Evolutionary conservation across 2,888 invertebrate species (phyloP), one percentile per base, ranked within the genome.

Genomic region (Terebella lapidaria): DNA sequence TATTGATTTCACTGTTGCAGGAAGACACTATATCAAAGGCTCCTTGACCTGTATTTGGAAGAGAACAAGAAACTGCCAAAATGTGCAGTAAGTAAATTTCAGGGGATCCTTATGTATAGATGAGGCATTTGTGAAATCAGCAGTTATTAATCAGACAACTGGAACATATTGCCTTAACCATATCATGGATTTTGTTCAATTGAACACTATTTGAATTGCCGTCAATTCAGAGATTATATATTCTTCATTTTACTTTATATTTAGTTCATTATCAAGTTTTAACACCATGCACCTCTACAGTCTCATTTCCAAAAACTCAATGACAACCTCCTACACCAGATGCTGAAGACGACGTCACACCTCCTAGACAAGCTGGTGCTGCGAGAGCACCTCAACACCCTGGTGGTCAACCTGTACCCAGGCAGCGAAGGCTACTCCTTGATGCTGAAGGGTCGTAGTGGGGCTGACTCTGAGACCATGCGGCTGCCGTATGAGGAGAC

Each of bases 341-440:
- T 69, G 18, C 57, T 76, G 28, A 63, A 69, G 15, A 66, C 68
- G 57, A 71, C 75, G 24, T 74, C 76, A 28, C 71, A 79, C 56
- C 85, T 93, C 71, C 84, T 94, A 81, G 90, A 91, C 78, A 90
- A 91, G 81, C 84, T 94, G 74, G 87, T 93, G 77, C 87, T 88
- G 76, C 86, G 87, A 75, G 92, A 94, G 82, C 88, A 88, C 80
- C 85, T 94, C 72, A 92, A 92, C 80, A 92, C 92, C 68, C 84
- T 94, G 77, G 89, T 94, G 74, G 85, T 94, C 72, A 94, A 92
- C 83, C 84, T 94, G 72, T 92, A 93, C 83, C 90, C 92, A 63
- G 91, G 90, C 59, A 91, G 92, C 83, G 92, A 93, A 82, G 94
- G 94, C 72, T 94, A 92, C 83, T 90, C 92, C 65, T 80, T 89